Conservation (phyloP, 2,888 invertebrate species). For the Laspeyria flexula region DNA sequence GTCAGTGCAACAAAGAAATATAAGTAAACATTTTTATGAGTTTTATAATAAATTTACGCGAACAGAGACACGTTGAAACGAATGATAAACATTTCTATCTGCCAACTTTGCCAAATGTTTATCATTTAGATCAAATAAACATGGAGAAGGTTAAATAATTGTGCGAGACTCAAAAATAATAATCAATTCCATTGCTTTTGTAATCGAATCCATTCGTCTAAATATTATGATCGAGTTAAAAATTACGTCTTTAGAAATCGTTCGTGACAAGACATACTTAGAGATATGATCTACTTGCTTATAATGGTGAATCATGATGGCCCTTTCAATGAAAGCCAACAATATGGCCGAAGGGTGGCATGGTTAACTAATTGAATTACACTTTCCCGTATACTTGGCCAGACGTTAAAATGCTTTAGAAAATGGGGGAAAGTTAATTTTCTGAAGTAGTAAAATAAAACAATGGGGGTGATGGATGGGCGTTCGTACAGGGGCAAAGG, state of each 20-base stretch:
- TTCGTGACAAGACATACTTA: slow-evolving; percentile 43
- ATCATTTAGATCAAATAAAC: slow-evolving; percentile 53
- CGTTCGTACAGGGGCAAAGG: slow-evolving; percentile 5
- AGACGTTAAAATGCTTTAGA: slow-evolving; percentile 30
- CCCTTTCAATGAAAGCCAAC: slow-evolving; percentile 38
- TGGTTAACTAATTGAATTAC: slow-evolving; percentile 57
- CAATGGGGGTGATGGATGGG: slow-evolving; percentile 2
- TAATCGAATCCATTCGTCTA: slow-evolving; percentile 16
- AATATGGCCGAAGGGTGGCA: slow-evolving; percentile 46
- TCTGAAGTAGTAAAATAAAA: slow-evolving; percentile 16
- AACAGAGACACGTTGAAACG: slow-evolving; percentile 39
- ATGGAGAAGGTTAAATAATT: slow-evolving; percentile 49
- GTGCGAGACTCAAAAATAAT: slow-evolving; percentile 50
- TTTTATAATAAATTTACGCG: slow-evolving; percentile 21
- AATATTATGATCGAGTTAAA: slow-evolving; percentile 15
- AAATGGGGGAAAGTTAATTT: slow-evolving; percentile 21
- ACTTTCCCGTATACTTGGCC: slow-evolving; percentile 44
- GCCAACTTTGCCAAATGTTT: slow-evolving; percentile 55
- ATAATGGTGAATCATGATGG: slow-evolving; percentile 35
- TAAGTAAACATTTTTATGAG: slow-evolving; percentile 14
- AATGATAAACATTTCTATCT: slow-evolving; percentile 49
- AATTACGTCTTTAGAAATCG: slow-evolving; percentile 9
- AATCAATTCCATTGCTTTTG: slow-evolving; percentile 24
- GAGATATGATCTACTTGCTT: slow-evolving; percentile 28
- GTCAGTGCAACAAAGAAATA: slow-evolving; percentile 5